Evolutionary conservation across 2,888 invertebrate species (phyloP).

Genomic region (Cephus spinipes): DNA sequence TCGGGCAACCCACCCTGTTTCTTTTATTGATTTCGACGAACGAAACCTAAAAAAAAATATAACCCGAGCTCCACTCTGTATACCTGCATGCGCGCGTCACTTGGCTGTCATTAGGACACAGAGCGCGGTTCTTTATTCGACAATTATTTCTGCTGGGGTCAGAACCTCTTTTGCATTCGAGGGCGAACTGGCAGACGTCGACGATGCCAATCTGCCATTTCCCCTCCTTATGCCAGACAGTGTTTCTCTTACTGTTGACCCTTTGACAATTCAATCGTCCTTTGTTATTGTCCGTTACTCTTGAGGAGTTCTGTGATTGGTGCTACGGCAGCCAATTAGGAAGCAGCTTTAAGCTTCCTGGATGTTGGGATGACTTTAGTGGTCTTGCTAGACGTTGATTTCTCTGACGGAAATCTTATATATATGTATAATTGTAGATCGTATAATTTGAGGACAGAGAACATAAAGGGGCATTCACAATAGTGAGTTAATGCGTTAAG

Average conservation of each 20-base stretch:
- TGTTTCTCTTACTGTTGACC: background rate
- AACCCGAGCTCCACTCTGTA: background rate
- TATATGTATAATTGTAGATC: too few species aligned
- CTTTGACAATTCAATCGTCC: background rate
- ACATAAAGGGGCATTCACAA: too few species aligned
- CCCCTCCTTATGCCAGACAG: background rate
- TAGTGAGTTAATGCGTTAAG: too few species aligned
- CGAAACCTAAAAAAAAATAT: background rate
- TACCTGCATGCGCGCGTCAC: background rate
- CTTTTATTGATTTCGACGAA: slow-evolving; percentile 43
- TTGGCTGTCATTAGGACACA: background rate
- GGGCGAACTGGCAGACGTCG: background rate
- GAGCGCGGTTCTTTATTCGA: background rate
- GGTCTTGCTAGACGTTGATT: too few species aligned
- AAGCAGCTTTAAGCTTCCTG: background rate
- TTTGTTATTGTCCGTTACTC: background rate
- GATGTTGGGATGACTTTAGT: background rate
- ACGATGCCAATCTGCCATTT: background rate
- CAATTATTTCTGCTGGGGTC: background rate
- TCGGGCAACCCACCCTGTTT: slow-evolving; percentile 30
- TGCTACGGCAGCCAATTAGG: background rate
- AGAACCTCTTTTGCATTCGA: background rate
- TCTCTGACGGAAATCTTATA: background rate
- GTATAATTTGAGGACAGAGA: too few species aligned
- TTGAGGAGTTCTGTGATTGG: background rate